A percentile compares a stretch with the other conserved stretches of the same genome.
These are phyloP conservation scores for Agrypnia vestita DNA, from an alignment of 1,140 invertebrate genomes.

Conservation along the genomic window DNA sequence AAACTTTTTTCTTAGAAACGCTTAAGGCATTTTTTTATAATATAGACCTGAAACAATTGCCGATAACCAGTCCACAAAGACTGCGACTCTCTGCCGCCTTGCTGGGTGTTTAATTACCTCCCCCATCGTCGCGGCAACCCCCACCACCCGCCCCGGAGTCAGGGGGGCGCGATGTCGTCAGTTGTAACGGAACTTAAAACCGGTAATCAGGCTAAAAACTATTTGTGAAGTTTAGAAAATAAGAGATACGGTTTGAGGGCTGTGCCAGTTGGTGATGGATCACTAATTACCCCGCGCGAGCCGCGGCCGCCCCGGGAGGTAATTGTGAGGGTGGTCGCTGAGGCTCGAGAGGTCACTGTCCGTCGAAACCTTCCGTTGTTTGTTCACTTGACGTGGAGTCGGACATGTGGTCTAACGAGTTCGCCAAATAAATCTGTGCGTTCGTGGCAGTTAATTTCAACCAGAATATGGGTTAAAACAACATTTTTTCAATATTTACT, in stretches of 20 bases:
- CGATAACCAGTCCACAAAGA: conserved; percentile 35
- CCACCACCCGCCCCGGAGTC: neutral
- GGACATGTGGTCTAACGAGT: no score
- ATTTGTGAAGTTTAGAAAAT: conserved; percentile 54
- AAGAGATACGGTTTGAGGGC: conserved; percentile 22
- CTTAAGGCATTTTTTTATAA: no score
- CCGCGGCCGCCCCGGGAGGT: neutral
- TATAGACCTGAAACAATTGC: neutral
- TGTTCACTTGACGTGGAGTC: no score
- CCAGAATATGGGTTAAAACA: no score
- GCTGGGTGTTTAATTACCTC: conserved; percentile 55
- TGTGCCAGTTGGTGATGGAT: neutral
- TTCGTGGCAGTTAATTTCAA: no score
- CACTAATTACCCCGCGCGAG: neutral
- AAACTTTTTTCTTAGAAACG: no score
- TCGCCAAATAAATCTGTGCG: no score
- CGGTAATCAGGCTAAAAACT: conserved; percentile 58
- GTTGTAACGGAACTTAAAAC: conserved; percentile 53
- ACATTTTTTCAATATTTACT: no score
- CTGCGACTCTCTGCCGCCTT: conserved; percentile 55
- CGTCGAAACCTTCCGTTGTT: no score
- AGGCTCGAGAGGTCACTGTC: neutral
- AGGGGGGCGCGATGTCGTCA: conserved; percentile 46
- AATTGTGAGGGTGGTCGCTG: neutral
- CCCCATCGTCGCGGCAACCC: neutral